A percentile compares a stretch with the other conserved stretches of the same genome.
Conservation (phyloP, 2,888 invertebrate species). For the Ophraella communa region DNA sequence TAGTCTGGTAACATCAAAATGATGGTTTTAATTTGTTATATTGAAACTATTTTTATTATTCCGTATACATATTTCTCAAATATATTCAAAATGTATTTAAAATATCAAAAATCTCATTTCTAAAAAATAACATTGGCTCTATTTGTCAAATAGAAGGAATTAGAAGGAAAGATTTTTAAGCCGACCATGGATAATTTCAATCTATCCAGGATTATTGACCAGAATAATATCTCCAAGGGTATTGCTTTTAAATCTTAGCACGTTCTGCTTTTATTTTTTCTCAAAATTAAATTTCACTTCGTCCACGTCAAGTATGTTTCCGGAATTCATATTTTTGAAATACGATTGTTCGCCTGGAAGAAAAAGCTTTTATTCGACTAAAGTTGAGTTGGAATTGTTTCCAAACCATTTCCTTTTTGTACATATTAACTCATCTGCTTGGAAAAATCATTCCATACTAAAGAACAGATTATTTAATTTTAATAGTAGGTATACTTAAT, state of each 20-base stretch:
- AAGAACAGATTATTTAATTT: too few relatives aligned
- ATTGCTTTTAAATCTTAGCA: slow-evolving; percentile 19
- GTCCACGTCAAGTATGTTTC: slow-evolving; percentile 27
- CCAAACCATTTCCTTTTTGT: slow-evolving; percentile 21
- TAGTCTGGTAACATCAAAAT: background rate
- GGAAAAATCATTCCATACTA: too few relatives aligned
- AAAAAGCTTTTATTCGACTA: slow-evolving; percentile 20
- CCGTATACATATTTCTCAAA: too few relatives aligned
- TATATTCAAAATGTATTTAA: too few relatives aligned
- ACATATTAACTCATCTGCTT: slow-evolving; percentile 13
- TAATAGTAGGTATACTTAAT: too few relatives aligned
- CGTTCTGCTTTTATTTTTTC: slow-evolving; percentile 27
- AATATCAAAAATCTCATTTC: too few relatives aligned
- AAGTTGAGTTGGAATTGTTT: slow-evolving; percentile 21
- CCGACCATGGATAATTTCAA: background rate
- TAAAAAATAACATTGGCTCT: too few relatives aligned
- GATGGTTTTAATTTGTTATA: background rate
- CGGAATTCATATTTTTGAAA: slow-evolving; percentile 31
- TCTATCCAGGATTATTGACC: background rate
- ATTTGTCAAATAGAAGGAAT: too few relatives aligned
- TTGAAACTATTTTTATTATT: too few relatives aligned
- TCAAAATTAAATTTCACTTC: slow-evolving; percentile 27
- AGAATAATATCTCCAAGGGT: background rate
- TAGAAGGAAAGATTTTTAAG: too few relatives aligned
- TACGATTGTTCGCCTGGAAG: slow-evolving; percentile 27